Evolutionary conservation across 2,888 invertebrate species (phyloP).

Genomic region (Drosophila hamatofila): DNA sequence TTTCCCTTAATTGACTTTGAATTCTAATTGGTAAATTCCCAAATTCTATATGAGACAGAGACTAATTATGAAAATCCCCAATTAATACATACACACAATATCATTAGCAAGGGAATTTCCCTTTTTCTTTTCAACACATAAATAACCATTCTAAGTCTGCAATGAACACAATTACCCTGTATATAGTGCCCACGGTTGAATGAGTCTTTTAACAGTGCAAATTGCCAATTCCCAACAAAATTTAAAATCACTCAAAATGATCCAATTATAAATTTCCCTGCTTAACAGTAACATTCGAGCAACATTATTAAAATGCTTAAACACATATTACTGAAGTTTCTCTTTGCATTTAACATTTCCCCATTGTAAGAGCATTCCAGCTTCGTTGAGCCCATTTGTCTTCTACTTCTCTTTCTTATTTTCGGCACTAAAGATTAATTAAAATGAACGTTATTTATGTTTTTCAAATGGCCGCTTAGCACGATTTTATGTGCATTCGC

Average conservation of each 20-base stretch:
- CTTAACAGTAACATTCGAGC: neutral
- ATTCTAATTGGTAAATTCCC: neutral
- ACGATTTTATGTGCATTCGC: constrained; percentile 35
- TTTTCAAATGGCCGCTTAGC: constrained; percentile 8
- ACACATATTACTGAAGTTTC: neutral
- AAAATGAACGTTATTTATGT: constrained; percentile 28
- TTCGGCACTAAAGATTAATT: constrained; percentile 40
- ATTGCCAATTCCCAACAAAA: neutral
- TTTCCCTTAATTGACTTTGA: neutral
- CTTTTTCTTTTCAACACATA: neutral
- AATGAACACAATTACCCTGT: neutral
- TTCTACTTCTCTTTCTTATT: constrained; percentile 1
- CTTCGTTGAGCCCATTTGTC: neutral
- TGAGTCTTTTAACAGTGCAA: too few species aligned
- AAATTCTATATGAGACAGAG: neutral
- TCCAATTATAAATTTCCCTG: neutral
- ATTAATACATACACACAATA: too few species aligned
- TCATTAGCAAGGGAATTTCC: neutral
- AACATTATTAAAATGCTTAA: neutral
- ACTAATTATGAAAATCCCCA: neutral
- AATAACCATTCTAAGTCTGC: neutral
- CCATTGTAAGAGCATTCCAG: constrained; percentile 5
- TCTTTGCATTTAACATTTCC: neutral
- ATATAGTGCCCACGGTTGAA: neutral
- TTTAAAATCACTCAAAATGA: neutral